These are phyloP conservation scores for Polydrusus cervinus DNA, from an alignment of 2,888 invertebrate species.

Conservation along the genomic window DNA sequence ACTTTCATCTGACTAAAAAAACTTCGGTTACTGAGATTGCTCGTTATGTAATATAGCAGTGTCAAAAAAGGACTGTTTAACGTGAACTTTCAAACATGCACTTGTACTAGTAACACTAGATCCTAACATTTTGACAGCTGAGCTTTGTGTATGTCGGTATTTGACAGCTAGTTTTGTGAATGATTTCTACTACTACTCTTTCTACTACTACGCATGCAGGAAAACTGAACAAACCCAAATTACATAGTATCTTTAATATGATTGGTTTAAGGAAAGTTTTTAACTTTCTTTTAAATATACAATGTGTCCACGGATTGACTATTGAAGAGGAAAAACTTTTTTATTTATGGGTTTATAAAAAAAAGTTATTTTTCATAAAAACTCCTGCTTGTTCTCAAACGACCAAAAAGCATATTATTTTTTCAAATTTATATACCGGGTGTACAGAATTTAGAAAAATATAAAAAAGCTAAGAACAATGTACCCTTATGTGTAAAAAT, in stretches of 20 bases:
- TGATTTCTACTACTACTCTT: constrained; percentile 10
- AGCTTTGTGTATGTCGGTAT: constrained; percentile 32
- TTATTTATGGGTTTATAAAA: too few relatives aligned
- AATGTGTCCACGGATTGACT: too few relatives aligned
- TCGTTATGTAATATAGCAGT: constrained; percentile 43
- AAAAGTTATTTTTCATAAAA: too few relatives aligned
- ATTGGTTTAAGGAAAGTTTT: too few relatives aligned
- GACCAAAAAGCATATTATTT: too few relatives aligned
- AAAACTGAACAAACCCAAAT: constrained; percentile 28
- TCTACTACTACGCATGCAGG: constrained; percentile 36
- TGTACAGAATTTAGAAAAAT: too few relatives aligned
- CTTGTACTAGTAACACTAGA: constrained; percentile 34
- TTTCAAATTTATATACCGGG: too few relatives aligned
- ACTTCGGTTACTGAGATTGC: constrained; percentile 16
- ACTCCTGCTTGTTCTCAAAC: too few relatives aligned
- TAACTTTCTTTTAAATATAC: too few relatives aligned
- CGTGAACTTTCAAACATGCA: constrained; percentile 48
- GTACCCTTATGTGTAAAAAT: too few relatives aligned
- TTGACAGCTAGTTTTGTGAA: constrained; percentile 28
- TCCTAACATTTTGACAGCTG: constrained; percentile 34
- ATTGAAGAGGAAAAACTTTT: too few relatives aligned
- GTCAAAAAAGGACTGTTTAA: constrained; percentile 43
- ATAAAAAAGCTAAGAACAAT: too few relatives aligned
- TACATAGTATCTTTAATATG: background rate
- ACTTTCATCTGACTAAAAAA: constrained; percentile 5